Evolutionary conservation across 2,888 invertebrate genomes (phyloP).

Genomic region (Andrena chrysosceles): DNA sequence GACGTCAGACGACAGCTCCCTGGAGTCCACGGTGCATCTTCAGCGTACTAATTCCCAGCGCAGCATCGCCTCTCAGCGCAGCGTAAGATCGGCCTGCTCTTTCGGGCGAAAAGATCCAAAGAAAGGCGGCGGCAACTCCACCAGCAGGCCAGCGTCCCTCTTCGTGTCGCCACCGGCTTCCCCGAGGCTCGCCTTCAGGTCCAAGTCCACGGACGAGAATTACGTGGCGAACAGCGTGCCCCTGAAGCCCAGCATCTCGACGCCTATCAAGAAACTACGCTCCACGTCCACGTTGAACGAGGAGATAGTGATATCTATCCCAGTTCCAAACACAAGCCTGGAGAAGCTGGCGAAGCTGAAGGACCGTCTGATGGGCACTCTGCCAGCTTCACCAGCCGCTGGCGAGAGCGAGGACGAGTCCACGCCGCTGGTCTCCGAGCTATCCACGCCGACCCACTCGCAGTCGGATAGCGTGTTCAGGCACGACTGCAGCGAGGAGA

Average conservation of each 20-base stretch:
- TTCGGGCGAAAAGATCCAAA: constrained; percentile 56
- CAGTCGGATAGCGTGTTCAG: constrained; percentile 77
- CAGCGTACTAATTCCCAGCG: constrained; percentile 80
- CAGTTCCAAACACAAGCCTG: constrained; percentile 70
- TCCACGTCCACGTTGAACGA: constrained; percentile 62
- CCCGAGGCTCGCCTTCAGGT: constrained; percentile 78
- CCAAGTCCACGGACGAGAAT: constrained; percentile 80
- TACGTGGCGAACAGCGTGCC: constrained; percentile 59
- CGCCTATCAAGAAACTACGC: constrained; percentile 50
- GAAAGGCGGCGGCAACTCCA: constrained; percentile 47
- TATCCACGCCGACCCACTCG: constrained; percentile 82
- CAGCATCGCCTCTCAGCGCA: constrained; percentile 79
- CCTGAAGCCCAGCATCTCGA: constrained; percentile 43
- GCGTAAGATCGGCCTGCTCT: constrained; percentile 75
- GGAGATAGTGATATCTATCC: constrained; percentile 71
- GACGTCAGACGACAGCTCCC: constrained; percentile 84
- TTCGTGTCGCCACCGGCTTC: constrained; percentile 80
- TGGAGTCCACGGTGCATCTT: constrained; percentile 78
- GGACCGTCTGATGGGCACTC: constrained; percentile 72
- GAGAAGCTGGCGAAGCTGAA: constrained; percentile 77
- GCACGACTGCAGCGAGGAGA: constrained; percentile 71
- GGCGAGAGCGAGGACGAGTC: constrained; percentile 88
- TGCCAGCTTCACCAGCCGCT: constrained; percentile 48
- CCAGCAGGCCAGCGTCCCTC: constrained; percentile 75
- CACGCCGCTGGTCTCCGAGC: constrained; percentile 88